A percentile compares a stretch with the other conserved stretches of the same genome.
Evolutionary conservation across 2,113 vertebrate species (phyloP).

Genomic region (Chloroceryle aenea): DNA sequence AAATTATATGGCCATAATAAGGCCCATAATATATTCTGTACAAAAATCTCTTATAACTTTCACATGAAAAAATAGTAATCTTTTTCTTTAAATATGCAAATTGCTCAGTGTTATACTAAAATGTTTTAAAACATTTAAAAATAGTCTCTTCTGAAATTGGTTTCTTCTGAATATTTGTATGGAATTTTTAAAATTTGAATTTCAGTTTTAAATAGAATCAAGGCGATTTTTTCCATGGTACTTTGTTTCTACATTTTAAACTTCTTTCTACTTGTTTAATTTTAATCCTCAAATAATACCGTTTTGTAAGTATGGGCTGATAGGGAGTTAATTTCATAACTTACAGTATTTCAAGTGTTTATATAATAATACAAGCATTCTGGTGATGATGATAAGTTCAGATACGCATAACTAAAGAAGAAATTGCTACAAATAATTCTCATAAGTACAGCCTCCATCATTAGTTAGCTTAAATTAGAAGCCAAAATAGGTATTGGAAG

Average conservation of each 20-base stretch:
- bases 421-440: neutral
- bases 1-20: neutral
- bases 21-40: neutral
- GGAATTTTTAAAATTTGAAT: neutral
- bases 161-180: neutral
- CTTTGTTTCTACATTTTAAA: neutral
- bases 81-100: neutral
- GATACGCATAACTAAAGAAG: neutral
- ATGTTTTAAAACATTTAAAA: neutral
- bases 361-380: neutral
- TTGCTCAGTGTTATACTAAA: neutral
- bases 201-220: neutral
- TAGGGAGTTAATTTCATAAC: neutral
- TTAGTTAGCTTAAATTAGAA: slow-evolving; percentile 20
- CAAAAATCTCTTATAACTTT: neutral
- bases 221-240: neutral
- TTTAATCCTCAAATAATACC: neutral
- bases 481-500: slow-evolving; percentile 9
- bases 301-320: neutral
- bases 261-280: neutral
- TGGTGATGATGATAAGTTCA: neutral
- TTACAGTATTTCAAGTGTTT: neutral
- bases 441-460: neutral
- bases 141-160: neutral
- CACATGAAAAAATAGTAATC: neutral